Conservation (phyloP, 2,888 invertebrate genomes). For the Drosophila demipolita region DNA sequence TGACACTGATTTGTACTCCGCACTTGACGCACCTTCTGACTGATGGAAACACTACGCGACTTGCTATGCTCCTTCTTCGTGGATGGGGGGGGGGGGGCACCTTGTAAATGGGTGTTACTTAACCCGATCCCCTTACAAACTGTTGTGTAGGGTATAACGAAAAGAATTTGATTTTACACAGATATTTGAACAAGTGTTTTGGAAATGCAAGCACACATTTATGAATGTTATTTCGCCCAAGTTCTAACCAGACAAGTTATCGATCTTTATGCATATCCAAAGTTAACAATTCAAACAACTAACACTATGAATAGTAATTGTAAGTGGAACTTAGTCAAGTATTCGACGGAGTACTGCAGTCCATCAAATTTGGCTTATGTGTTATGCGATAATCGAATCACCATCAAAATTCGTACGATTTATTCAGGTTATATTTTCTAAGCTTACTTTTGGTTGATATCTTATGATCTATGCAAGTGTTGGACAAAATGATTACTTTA, state of each 20-base stretch:
- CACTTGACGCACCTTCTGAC: slow-evolving; percentile 15
- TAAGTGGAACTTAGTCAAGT: background rate
- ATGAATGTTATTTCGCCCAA: background rate
- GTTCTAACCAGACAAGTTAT: background rate
- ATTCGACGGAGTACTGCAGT: background rate
- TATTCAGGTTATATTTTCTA: background rate
- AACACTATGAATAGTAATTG: background rate
- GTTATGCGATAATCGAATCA: background rate
- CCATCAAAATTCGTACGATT: background rate
- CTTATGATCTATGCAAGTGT: background rate
- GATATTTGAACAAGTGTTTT: background rate
- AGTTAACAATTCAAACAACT: background rate
- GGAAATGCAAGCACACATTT: background rate
- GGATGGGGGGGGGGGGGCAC: background rate
- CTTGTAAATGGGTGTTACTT: background rate
- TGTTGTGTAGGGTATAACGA: too few relatives aligned
- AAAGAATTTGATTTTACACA: background rate
- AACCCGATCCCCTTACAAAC: background rate
- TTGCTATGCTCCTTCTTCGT: background rate
- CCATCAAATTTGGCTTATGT: background rate
- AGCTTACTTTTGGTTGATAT: background rate
- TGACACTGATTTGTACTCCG: slow-evolving; percentile 67
- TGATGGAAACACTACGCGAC: slow-evolving; percentile 1
- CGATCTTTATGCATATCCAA: background rate
- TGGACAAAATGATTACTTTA: background rate